Evolutionary conservation across 2,113 vertebrate genomes (phyloP).

Genomic region (Alectura lathami): DNA sequence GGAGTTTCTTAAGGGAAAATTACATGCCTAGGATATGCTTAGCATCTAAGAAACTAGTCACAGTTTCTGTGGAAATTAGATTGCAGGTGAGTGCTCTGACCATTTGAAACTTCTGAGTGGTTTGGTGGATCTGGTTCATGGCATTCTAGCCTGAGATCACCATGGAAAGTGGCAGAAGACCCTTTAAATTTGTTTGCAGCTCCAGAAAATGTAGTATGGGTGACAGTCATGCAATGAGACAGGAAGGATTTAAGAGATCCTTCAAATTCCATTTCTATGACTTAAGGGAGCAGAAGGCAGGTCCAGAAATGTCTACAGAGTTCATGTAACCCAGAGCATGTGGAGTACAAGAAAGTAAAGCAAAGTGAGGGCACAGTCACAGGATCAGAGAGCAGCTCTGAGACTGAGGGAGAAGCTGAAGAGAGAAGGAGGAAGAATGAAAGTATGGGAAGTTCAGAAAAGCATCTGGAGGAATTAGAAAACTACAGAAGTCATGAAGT

Average conservation of each 20-base stretch:
- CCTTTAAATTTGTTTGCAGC: neutral
- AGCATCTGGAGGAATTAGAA: constrained; percentile 34
- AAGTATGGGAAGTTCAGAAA: neutral
- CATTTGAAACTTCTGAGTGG: neutral
- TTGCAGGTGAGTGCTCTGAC: neutral
- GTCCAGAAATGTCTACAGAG: neutral
- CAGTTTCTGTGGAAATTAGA: neutral
- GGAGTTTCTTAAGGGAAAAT: neutral
- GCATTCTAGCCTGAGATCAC: neutral
- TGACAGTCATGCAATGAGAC: neutral
- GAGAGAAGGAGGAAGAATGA: neutral
- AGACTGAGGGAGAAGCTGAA: neutral
- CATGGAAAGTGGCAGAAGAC: neutral
- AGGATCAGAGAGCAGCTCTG: neutral
- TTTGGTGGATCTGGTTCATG: neutral
- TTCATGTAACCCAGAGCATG: neutral
- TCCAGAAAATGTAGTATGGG: neutral
- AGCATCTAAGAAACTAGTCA: neutral
- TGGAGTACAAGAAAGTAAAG: neutral
- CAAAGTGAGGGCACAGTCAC: neutral
- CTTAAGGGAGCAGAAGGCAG: neutral
- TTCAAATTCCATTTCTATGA: neutral
- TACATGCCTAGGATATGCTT: neutral
- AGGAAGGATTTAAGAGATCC: neutral
- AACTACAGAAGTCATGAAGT: neutral